phyloP scores from a whole-genome alignment of 2,113 vertebrate species.

The Chrysemys picta region DNA sequence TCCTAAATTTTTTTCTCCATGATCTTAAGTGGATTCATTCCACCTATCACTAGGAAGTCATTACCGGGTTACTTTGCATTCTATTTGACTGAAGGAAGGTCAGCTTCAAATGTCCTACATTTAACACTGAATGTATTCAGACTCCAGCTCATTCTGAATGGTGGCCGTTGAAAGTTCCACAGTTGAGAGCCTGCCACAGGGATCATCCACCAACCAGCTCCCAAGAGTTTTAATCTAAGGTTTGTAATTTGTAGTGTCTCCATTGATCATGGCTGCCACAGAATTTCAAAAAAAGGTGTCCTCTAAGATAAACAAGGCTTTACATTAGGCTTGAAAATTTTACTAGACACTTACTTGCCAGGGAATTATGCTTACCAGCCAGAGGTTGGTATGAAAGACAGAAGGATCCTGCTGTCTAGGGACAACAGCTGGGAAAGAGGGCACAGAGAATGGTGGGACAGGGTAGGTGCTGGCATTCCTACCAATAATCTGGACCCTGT shows the following conservation, averaged over 20 bases:
- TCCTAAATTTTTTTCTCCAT: conserved; percentile 58
- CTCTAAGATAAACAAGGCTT: not conserved
- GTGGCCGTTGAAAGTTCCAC: conserved; percentile 39
- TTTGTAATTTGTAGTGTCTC: rapidly evolving
- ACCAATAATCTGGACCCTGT: not conserved
- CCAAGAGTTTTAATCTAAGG: not conserved
- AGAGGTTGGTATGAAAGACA: not conserved
- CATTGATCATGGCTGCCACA: not conserved
- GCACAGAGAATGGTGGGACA: not conserved
- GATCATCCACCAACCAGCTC: not conserved
- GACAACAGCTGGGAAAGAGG: not conserved
- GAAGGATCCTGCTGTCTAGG: not conserved
- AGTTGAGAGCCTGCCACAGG: conserved; percentile 29
- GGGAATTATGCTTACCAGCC: not conserved
- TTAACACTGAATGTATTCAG: conserved; percentile 12
- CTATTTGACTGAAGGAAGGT: conserved; percentile 70
- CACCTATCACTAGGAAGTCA: conserved; percentile 70
- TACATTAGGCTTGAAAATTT: not conserved
- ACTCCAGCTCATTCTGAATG: conserved; percentile 47
- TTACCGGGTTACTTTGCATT: conserved; percentile 70
- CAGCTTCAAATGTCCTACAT: conserved; percentile 39
- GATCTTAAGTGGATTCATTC: conserved; percentile 69
- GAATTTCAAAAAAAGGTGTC: not conserved
- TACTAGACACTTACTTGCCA: not conserved
- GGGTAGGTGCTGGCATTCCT: not conserved